Base-by-base conservation (phyloP, 2,113 vertebrate species). In the Nymphicus hollandicus region DNA sequence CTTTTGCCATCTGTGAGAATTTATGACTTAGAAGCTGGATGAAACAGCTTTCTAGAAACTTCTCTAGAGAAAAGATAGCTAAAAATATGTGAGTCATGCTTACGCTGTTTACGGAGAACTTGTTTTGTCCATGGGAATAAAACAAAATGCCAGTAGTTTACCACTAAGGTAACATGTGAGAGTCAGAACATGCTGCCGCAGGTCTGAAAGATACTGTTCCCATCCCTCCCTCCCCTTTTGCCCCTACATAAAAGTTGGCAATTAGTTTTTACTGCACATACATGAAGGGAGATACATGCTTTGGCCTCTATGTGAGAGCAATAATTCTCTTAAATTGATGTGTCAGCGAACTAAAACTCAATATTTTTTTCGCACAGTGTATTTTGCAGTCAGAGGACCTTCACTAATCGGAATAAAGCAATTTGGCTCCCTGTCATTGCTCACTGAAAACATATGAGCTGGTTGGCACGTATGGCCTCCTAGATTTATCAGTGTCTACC, bases 291-390 rank as follows among this genome's bases (percentile, higher is more conserved):
- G 97, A 97, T 97, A 98, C 98, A 97, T 98, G 97, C 93, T 97
- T 95, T 97, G 97, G 97, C 96, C 97, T 97, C 97, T 91, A 3
- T 96, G 95, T 98, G 97, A 97, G 97, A 98, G 97, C 89, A 96
- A 97, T 98, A 98, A 98, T 97, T 98, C 97, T 98, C 97, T 96
- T 97, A 98, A 98, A 98, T 98, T 98, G 98, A 98, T 98, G 97
- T 98, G 98, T 98, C 98, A 98, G 97, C 88, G 35, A 98, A 98
- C 97, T 98, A 98, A 98, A 98, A 98, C 97, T 98, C 98, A 97
- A 97, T 98, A 96, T 98, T 98, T 98, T 97, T 98, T 98, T 98
- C 68, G 5, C 96, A 94, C 95, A 95, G 95, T 98, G 97, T 98
- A 97, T 98, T 98, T 98, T 98, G 97, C 97, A 98, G 97, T 97